A percentile compares a stretch with the other conserved stretches of the same genome.
phyloP scores from a whole-genome alignment of 1,140 invertebrate species.

The Drosophila kohkoa region DNA sequence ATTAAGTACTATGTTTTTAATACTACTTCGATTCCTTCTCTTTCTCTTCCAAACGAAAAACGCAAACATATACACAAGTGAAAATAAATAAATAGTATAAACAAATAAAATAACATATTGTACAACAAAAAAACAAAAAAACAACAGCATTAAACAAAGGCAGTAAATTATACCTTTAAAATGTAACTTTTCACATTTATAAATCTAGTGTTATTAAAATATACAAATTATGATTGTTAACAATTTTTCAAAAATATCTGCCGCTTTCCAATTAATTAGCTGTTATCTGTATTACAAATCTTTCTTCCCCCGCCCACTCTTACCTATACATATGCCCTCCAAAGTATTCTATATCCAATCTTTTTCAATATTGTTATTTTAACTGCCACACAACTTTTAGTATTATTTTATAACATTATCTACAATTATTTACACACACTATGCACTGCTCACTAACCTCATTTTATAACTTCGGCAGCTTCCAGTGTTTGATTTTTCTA shows the following conservation, averaged over 20 bases:
- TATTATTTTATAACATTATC: slow-evolving; percentile 54
- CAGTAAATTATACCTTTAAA: slow-evolving; percentile 46
- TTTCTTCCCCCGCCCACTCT: slow-evolving; percentile 31
- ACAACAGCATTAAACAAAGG: slow-evolving; percentile 41
- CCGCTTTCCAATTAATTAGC: slow-evolving; percentile 48
- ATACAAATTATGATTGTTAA: slow-evolving; percentile 39
- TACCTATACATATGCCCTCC: slow-evolving; percentile 54
- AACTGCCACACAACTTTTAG: slow-evolving; percentile 63
- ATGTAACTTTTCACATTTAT: slow-evolving; percentile 66
- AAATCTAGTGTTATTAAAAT: slow-evolving; percentile 50
- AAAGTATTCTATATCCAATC: slow-evolving; percentile 50
- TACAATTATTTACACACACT: slow-evolving; percentile 14
- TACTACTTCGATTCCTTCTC: slow-evolving; percentile 51
- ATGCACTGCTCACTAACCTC: slow-evolving; percentile 34
- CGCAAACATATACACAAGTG: slow-evolving; percentile 34
- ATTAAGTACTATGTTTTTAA: slow-evolving; percentile 58
- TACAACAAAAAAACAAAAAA: slow-evolving; percentile 5
- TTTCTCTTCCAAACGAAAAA: slow-evolving; percentile 56
- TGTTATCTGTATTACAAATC: slow-evolving; percentile 32
- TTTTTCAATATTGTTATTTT: slow-evolving; percentile 38
- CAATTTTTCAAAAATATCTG: slow-evolving; percentile 41
- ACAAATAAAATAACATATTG: slow-evolving; percentile 34
- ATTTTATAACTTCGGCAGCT: slow-evolving; percentile 50
- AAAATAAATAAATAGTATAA: slow-evolving; percentile 47
- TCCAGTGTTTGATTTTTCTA: slow-evolving; percentile 61